Evolutionary conservation across 2,797 vertebrate species (phyloP), one percentile per base, ranked within the genome.

Genomic region (Arrhamphus sclerolepis): DNA sequence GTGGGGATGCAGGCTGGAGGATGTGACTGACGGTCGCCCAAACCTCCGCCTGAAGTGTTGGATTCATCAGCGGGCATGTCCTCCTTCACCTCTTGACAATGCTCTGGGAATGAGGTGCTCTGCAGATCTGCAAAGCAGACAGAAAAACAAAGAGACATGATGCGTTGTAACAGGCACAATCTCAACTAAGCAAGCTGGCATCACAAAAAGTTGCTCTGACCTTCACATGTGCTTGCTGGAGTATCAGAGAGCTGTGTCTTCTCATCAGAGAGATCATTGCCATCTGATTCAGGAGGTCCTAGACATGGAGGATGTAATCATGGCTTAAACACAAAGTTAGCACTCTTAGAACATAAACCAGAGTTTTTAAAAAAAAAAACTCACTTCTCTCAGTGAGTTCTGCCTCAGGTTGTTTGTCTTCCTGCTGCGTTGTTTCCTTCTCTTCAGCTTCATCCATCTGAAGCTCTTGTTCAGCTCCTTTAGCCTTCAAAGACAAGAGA

Each of bases 381-480:
- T 73, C 63, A 89, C 88, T 73, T 63, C 62, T 86, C 29, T 61
- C 60, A 18, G 46, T 55, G n/a, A 34, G 70, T 39, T 14, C 69
- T 0, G 22, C 7, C 28, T 75, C 77, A 50, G 68, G 66, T 38
- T 79, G 66, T 42, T 67, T 62, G 10, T 20, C 65, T 8, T 81
- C 66, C 61, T 41, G 71, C 48, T 62, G 72, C 13, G 46, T 17
- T 5, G 46, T 17, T 5, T 49, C 70, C 5, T 51, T 56, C 6
- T 79, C 74, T 57, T 81, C 78, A 0, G 17, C 59, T 57, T 81
- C 41, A 0, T 70, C 71, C 31, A 9, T 21, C 48, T 56, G 66
- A 48, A 61, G 29, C 28, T 81, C 77, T 2, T 69, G 66, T 13
- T 83, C 80, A 0, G 3, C 54, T n/a, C 38, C 70, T 19, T 77